phyloP scores from a whole-genome alignment of 2,888 invertebrate species.

The Chrysina gloriosa region DNA sequence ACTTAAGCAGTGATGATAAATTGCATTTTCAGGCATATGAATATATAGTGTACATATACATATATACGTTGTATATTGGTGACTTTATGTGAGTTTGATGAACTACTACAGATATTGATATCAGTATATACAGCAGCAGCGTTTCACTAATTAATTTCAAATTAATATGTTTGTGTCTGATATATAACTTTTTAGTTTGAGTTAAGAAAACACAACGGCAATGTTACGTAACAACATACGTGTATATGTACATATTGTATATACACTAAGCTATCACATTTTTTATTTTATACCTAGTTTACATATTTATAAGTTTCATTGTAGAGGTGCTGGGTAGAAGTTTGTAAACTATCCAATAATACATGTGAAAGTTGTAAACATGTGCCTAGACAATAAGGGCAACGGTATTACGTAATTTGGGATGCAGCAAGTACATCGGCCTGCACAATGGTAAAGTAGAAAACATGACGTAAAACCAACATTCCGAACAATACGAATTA shows the following conservation, averaged over 20 bases:
- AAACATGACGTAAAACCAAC: background rate
- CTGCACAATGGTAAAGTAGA: background rate
- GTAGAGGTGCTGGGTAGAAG: no score
- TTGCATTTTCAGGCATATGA: background rate
- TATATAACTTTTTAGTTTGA: no score
- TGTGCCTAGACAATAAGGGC: conserved; percentile 1
- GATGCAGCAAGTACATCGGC: background rate
- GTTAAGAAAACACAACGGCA: no score
- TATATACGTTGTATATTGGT: no score
- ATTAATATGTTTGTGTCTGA: no score
- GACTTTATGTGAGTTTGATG: background rate
- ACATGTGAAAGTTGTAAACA: background rate
- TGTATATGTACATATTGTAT: no score
- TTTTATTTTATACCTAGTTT: no score
- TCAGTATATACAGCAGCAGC: no score
- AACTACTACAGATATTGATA: background rate
- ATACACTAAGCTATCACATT: no score
- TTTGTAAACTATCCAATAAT: background rate
- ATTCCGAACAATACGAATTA: background rate
- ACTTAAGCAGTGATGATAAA: conserved; percentile 2
- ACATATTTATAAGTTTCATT: no score
- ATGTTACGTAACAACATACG: no score
- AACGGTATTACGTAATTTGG: background rate
- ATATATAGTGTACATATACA: background rate
- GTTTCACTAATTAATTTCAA: no score